Base-by-base conservation (phyloP, 2,888 invertebrate genomes). In the Philereme transversata region DNA sequence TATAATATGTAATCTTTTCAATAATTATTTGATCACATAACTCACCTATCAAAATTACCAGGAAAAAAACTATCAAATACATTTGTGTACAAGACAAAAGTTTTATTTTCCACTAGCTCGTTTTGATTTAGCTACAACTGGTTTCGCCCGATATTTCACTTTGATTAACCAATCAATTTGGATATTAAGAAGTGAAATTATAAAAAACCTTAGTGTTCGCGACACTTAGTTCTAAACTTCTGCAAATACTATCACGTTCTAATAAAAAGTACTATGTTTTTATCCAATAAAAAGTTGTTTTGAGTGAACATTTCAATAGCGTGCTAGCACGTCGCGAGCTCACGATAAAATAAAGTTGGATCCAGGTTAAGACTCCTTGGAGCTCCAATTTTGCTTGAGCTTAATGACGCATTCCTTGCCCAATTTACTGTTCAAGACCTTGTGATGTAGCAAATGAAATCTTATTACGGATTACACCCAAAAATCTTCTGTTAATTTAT, bases 31-130 rank as follows among this genome's bases (percentile, higher is more conserved):
- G 3, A 22, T 22, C 22, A 22, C 22, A 22, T 22, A 22, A 59
- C 64, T 62, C 51, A 65, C 67, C 64, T n/a, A 59, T 7, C 40
- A 57, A 41, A n/a, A 64, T 48, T 36, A 67, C 45, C 5, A 64
- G 11, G 35, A 22, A n/a, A 11, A 67, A 22, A 49, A 48, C 57
- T 44, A 36, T 45, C 22, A 49, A 50, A 44, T 51, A 48, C 47
- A 67, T 45, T 51, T 51, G 57, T 34, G 33, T 46, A 44, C 5
- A 4, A 43, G 51, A 7, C n/a, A 11, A 44, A 46, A 45, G 10
- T 22, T 7, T 11, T 5, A 0, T 4, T 0, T n/a, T n/a, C 7
- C 22, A 45, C 11, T 45, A 45, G 43, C n/a, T 3, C 43, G n/a
- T 43, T 40, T 40, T 38, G 7, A 41, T 41, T 43, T 43, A 43